These are phyloP conservation scores for Platycercus adscitus DNA, from an alignment of 2,113 vertebrate species.

Conservation along the genomic window DNA sequence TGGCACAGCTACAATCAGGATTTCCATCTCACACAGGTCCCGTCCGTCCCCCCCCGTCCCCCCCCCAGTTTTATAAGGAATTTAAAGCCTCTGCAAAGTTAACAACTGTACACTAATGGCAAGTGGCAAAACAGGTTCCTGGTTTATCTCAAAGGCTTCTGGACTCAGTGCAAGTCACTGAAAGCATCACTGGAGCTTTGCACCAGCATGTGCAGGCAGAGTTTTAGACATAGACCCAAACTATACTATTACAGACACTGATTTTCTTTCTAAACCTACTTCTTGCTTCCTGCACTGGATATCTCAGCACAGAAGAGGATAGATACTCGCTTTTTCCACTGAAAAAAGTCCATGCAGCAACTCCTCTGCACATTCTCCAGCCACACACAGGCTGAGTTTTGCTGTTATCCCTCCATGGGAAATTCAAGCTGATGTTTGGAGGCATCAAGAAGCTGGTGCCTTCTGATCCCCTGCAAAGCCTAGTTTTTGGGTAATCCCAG, in stretches of 20 bases:
- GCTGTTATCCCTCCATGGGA: fast-evolving
- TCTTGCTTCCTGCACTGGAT: not conserved
- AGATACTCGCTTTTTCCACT: not conserved
- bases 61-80: not conserved
- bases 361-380: not conserved
- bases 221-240: not conserved
- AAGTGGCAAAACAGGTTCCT: not conserved
- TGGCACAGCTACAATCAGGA: not conserved
- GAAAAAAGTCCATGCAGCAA: not conserved
- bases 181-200: not conserved
- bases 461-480: not conserved
- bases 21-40: not conserved
- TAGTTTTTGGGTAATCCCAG: not conserved
- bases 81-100: not conserved
- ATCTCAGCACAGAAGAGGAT: not conserved
- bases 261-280: not conserved
- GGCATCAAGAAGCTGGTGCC: fast-evolving
- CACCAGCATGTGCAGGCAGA: not conserved
- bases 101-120: not conserved
- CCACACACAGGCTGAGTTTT: not conserved
- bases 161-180: fast-evolving
- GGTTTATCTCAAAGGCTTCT: not conserved
- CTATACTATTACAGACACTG: not conserved
- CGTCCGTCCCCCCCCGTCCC: no score
- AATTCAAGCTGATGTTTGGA: not conserved